A percentile compares a stretch with the other conserved stretches of the same genome.
Conservation (phyloP, 1,140 invertebrate genomes). For the Lineus longissimus region DNA sequence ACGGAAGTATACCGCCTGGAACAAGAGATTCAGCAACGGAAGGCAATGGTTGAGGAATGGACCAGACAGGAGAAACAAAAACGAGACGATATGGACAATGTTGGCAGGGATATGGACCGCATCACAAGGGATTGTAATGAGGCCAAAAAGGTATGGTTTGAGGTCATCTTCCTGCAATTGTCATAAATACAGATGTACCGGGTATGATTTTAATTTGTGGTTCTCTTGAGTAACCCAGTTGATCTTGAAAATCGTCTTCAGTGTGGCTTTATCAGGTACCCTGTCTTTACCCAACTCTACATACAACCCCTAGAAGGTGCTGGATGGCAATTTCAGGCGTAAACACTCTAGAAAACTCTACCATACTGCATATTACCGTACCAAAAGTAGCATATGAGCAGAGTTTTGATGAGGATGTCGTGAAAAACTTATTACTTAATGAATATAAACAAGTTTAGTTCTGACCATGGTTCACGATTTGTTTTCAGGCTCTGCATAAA, state of each 20-base stretch:
- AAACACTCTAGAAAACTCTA: no score
- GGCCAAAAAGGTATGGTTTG: constrained; percentile 34
- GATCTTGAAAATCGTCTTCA: no score
- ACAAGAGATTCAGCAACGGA: constrained; percentile 32
- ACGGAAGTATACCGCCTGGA: constrained; percentile 34
- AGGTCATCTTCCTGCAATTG: neutral
- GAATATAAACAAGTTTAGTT: neutral
- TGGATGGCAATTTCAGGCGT: no score
- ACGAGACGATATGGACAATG: constrained; percentile 33
- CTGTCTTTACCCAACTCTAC: no score
- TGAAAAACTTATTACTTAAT: no score
- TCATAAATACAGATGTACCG: neutral
- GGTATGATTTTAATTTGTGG: neutral
- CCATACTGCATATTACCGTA: no score
- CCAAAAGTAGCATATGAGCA: no score
- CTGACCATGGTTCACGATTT: neutral
- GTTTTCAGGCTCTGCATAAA: constrained; percentile 38
- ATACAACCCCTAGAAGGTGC: no score
- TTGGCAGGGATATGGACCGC: constrained; percentile 31
- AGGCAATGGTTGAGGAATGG: constrained; percentile 32
- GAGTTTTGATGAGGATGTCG: no score
- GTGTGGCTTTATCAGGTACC: no score
- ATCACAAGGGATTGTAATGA: constrained; percentile 37
- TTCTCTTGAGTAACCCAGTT: no score
- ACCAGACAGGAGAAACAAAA: constrained; percentile 33